Conservation (phyloP, 2,113 vertebrate species). For the Crocuta crocuta region DNA sequence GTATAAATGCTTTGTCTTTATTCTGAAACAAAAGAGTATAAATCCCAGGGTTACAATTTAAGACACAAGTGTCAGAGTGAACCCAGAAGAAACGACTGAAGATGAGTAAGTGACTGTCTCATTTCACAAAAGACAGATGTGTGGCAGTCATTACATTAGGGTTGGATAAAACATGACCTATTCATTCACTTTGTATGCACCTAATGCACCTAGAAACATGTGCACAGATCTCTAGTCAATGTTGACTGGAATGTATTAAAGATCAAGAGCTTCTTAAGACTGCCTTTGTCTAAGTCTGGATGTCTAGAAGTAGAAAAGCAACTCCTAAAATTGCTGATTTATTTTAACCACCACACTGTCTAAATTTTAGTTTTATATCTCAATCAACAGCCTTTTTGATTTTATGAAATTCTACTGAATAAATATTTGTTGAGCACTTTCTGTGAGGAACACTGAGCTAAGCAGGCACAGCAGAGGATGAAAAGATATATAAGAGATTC, state of each 20-base stretch:
- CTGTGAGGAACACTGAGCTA: background rate
- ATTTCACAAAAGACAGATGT: background rate
- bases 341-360: background rate
- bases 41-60: background rate
- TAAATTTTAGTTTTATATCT: background rate
- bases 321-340: background rate
- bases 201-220: background rate
- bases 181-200: background rate
- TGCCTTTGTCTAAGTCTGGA: background rate
- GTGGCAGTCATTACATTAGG: background rate
- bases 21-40: slow-evolving; percentile 8
- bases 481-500: background rate
- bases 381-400: background rate
- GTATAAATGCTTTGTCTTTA: background rate
- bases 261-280: background rate
- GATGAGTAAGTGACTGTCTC: background rate
- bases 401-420: slow-evolving; percentile 24
- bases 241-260: rapidly evolving
- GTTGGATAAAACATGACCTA: background rate
- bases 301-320: background rate
- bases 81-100: background rate
- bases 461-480: background rate
- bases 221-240: background rate
- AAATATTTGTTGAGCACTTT: slow-evolving; percentile 5
- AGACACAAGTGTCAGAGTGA: background rate